Conservation (phyloP, 2,797 vertebrate species). For the Cirrhinus mrigala region DNA sequence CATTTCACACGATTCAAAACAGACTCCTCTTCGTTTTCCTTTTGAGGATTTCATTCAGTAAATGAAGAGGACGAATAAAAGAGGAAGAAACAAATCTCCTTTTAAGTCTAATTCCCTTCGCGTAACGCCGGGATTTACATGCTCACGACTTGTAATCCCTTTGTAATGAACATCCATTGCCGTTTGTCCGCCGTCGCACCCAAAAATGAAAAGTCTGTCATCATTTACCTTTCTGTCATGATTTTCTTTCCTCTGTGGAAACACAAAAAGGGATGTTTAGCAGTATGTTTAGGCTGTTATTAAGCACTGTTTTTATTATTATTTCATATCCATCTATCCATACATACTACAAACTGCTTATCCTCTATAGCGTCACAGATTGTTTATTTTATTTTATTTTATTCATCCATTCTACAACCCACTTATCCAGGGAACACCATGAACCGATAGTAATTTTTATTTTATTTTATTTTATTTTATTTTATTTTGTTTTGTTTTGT, state of each 20-base stretch:
- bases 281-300: background rate
- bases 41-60: constrained; percentile 37
- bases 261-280: background rate
- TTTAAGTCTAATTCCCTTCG: constrained; percentile 47
- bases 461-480: background rate
- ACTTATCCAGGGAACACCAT: too few species aligned
- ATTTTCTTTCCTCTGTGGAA: background rate
- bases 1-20: background rate
- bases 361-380: background rate
- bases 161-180: background rate
- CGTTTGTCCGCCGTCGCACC: background rate
- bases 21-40: constrained; percentile 2
- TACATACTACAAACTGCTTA: background rate
- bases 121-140: constrained; percentile 32
- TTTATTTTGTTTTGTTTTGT: background rate
- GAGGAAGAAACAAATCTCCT: constrained; percentile 41
- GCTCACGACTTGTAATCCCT: background rate
- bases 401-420: too few species aligned
- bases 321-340: background rate
- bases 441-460: too few species aligned
- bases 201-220: background rate
- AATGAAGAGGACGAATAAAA: constrained; percentile 25
- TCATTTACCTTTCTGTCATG: background rate
- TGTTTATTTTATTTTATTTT: background rate
- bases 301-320: background rate